Percentiles rank a stretch among this genome's conserved stretches.
Evolutionary conservation across 2,113 vertebrate genomes (phyloP).

Genomic region (Ondatra zibethicus): DNA sequence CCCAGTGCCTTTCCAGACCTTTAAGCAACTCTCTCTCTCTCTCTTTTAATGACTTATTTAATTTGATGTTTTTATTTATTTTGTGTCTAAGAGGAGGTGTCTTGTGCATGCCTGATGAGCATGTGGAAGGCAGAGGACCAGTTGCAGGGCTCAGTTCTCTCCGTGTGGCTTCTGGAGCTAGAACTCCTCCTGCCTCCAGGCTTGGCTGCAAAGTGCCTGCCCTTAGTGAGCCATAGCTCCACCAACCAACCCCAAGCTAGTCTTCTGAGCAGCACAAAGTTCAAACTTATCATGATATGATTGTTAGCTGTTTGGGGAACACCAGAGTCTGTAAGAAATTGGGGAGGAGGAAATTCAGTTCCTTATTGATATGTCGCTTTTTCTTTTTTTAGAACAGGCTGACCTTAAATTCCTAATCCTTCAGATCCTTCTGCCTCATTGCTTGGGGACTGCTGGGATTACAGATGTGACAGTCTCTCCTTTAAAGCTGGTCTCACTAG

Average conservation of each 20-base stretch:
- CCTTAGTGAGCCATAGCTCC: background rate
- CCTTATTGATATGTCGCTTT: background rate
- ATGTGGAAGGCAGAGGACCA: background rate
- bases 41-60: background rate
- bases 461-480: background rate
- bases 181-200: background rate
- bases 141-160: background rate
- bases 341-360: background rate
- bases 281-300: background rate
- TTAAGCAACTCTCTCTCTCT: background rate
- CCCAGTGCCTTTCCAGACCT: background rate
- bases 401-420: background rate
- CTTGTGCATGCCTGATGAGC: background rate
- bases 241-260: background rate
- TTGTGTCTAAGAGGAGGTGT: background rate
- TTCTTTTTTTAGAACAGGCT: background rate
- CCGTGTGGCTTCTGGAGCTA: background rate
- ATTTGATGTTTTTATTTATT: background rate
- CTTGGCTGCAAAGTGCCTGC: background rate
- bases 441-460: background rate
- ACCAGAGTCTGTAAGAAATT: background rate
- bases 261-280: background rate
- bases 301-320: background rate
- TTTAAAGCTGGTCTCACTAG: constrained; percentile 32
- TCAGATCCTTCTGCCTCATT: background rate